A percentile compares a stretch with the other conserved stretches of the same genome.
phyloP scores from a whole-genome alignment of 2,797 vertebrate genomes.

The Scarus forsteni region DNA sequence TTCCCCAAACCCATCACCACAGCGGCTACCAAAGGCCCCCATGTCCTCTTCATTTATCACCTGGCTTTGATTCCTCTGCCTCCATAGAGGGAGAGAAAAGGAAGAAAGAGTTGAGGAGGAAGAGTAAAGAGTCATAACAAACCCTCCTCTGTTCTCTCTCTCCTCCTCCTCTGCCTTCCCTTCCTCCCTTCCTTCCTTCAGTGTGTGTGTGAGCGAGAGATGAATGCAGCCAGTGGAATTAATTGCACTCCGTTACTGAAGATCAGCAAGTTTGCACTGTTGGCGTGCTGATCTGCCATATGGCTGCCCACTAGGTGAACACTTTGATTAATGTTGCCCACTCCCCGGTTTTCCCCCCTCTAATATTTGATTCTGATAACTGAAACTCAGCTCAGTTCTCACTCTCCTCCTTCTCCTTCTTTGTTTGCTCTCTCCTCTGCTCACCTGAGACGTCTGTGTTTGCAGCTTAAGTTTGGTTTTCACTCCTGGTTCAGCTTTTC shows the following conservation, averaged over 20 bases:
- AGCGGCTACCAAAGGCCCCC: conserved; percentile 93
- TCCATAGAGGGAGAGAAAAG: conserved; percentile 76
- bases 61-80: conserved; percentile 93
- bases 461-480: conserved; percentile 41
- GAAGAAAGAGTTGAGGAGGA: conserved; percentile 63
- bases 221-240: conserved; percentile 99
- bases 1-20: conserved; percentile 86
- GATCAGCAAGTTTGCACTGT: conserved; percentile 99
- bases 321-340: conserved; percentile 99
- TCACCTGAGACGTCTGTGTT: conserved; percentile 48
- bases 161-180: conserved; percentile 68
- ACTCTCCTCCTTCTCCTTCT: conserved; percentile 13
- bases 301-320: conserved; percentile 99
- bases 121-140: conserved; percentile 91
- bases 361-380: conserved; percentile 97
- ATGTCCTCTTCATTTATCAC: conserved; percentile 98
- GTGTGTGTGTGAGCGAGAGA: conserved; percentile 90
- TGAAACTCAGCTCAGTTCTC: conserved; percentile 74
- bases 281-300: conserved; percentile 99
- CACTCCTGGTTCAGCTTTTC: conserved; percentile 50
- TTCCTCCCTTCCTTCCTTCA: conserved; percentile 66
- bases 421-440: conserved; percentile 34
- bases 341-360: conserved; percentile 80
- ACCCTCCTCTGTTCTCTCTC: conserved; percentile 81
- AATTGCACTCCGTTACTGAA: conserved; percentile 99